phyloP scores from a whole-genome alignment of 92 coral and sea anemone genomes.

The Siderastrea siderea region DNA sequence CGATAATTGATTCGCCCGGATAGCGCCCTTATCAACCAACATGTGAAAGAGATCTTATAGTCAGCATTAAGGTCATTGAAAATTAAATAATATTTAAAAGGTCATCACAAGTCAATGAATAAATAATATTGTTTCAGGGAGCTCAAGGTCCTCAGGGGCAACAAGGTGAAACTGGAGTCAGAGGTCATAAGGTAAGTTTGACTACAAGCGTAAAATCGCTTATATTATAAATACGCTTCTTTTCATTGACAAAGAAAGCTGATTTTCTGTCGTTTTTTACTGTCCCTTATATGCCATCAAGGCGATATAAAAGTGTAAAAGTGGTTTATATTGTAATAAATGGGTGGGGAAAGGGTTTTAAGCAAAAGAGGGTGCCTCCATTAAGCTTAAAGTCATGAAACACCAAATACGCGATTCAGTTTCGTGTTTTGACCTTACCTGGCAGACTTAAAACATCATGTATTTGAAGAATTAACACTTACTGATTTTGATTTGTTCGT shows the following conservation, averaged over 20 bases:
- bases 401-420: too few species aligned
- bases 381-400: too few species aligned
- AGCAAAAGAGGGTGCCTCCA: not conserved
- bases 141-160: conserved; percentile 8
- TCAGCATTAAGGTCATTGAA: too few species aligned
- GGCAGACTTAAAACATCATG: too few species aligned
- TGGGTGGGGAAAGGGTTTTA: not conserved
- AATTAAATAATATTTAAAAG: too few species aligned
- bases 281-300: not conserved
- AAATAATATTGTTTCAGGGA: conserved; percentile 14
- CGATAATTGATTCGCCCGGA: too few species aligned
- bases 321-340: too few species aligned
- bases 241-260: not conserved
- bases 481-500: not conserved
- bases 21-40: too few species aligned
- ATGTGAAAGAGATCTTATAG: too few species aligned
- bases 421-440: too few species aligned
- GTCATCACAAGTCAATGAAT: too few species aligned
- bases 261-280: not conserved
- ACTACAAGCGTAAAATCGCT: not conserved
- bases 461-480: too few species aligned
- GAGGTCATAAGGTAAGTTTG: conserved; percentile 46
- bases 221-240: not conserved
- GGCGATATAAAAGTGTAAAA: not conserved
- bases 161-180: conserved; percentile 37